Conservation (phyloP, 2,888 invertebrate genomes). For the Netelia inedita region DNA sequence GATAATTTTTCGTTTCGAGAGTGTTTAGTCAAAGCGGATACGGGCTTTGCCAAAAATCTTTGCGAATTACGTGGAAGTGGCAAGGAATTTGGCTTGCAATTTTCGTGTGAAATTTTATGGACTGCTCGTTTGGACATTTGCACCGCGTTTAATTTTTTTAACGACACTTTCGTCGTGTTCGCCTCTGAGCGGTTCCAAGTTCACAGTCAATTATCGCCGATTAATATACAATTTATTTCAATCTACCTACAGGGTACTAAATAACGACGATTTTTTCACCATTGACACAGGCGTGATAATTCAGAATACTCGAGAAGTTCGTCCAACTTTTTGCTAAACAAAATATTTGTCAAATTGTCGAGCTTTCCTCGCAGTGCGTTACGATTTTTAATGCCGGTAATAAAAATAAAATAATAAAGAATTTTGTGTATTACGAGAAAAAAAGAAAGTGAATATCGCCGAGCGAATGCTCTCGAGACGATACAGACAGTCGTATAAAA, state of each 20-base stretch:
- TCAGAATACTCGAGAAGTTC: constrained; percentile 46
- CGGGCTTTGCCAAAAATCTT: constrained; percentile 76
- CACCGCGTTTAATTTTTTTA: constrained; percentile 19
- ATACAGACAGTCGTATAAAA: constrained; percentile 14
- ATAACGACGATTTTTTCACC: constrained; percentile 39
- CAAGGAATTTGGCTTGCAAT: constrained; percentile 36
- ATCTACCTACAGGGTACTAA: constrained; percentile 66
- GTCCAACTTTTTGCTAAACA: constrained; percentile 55
- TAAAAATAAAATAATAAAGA: constrained; percentile 37
- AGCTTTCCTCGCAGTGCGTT: constrained; percentile 55
- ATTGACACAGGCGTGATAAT: background rate
- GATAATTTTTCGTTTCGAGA: constrained; percentile 30
- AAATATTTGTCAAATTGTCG: constrained; percentile 41
- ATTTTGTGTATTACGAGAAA: constrained; percentile 2
- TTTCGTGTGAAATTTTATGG: constrained; percentile 10
- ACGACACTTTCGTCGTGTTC: constrained; percentile 26
- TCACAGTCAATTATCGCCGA: constrained; percentile 60
- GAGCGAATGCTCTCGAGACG: constrained; percentile 9
- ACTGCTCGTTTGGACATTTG: background rate
- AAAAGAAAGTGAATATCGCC: constrained; percentile 4
- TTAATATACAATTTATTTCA: constrained; percentile 42
- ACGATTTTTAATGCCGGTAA: constrained; percentile 37
- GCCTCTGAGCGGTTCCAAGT: constrained; percentile 41
- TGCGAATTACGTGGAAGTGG: constrained; percentile 69
- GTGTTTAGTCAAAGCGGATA: constrained; percentile 56